Percentiles rank a stretch among this genome's conserved stretches.
Evolutionary conservation across 2,797 vertebrate genomes (phyloP).

Genomic region (Ambastaia sidthimunki): DNA sequence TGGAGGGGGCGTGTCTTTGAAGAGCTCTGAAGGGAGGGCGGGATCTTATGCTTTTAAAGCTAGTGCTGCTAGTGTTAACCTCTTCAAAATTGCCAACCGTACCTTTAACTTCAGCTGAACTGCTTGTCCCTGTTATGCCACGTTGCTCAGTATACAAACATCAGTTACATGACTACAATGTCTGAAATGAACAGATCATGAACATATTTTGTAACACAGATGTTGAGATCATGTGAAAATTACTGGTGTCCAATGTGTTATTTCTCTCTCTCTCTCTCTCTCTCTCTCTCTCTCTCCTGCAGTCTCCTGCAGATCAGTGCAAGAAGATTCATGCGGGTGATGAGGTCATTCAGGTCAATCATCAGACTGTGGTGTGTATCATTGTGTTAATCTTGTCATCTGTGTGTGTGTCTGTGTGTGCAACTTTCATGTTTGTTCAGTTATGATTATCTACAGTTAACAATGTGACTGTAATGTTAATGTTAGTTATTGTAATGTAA

Average conservation of each 20-base stretch:
- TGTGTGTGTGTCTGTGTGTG: conserved; percentile 4
- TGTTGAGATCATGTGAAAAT: not conserved
- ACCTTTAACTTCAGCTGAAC: not conserved
- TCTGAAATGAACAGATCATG: no score
- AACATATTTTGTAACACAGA: not conserved
- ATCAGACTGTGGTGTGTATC: conserved; percentile 68
- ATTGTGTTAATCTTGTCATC: not conserved
- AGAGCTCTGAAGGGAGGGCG: no score
- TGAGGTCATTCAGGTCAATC: conserved; percentile 71
- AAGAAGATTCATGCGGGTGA: conserved; percentile 72
- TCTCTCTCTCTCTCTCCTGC: conserved; percentile 18
- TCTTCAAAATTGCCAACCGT: no score
- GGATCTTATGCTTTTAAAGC: no score
- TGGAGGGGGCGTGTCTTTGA: no score
- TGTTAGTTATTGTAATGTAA: not conserved
- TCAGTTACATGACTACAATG: not conserved
- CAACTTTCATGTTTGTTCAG: conserved; percentile 1
- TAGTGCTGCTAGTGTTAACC: no score
- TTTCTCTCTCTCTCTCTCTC: not conserved
- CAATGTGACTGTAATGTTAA: not conserved
- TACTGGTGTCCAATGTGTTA: not conserved
- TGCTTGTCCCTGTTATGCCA: not conserved
- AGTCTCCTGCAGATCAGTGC: conserved; percentile 70
- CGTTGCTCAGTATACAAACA: not conserved
- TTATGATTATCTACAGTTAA: no score